These are phyloP conservation scores for Propithecus deckenii DNA, from an alignment of 2,797 vertebrate species.

Conservation along the genomic window DNA sequence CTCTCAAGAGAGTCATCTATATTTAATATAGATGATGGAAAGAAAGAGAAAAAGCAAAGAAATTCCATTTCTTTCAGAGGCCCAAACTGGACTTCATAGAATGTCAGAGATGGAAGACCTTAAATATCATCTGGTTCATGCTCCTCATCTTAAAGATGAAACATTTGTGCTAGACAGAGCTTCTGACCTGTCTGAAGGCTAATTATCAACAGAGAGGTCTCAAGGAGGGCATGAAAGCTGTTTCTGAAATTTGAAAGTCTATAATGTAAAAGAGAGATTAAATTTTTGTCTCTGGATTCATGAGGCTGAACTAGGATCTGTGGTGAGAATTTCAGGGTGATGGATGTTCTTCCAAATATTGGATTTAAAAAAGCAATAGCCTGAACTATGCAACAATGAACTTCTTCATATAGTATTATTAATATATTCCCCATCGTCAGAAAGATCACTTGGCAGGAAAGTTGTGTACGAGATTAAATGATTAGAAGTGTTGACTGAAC, in stretches of 20 bases:
- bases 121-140: background rate
- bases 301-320: background rate
- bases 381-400: background rate
- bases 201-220: background rate
- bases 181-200: background rate
- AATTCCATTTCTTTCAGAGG: background rate
- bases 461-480: background rate
- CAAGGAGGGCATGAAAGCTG: background rate
- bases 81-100: slow-evolving; percentile 22
- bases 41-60: background rate
- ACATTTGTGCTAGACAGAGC: background rate
- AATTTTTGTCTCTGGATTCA: background rate
- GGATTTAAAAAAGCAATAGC: background rate
- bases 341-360: background rate
- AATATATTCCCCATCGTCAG: background rate
- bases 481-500: slow-evolving; percentile 7
- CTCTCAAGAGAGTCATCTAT: background rate
- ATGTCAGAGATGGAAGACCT: slow-evolving; percentile 27
- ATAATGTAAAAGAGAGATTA: background rate
- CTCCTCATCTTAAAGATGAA: background rate
- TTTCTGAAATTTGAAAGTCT: background rate
- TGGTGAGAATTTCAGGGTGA: background rate
- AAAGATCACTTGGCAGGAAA: background rate
- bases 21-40: background rate
- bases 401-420: background rate